phyloP scores from a whole-genome alignment of 2,113 vertebrate species.

The Rhineura floridana region DNA sequence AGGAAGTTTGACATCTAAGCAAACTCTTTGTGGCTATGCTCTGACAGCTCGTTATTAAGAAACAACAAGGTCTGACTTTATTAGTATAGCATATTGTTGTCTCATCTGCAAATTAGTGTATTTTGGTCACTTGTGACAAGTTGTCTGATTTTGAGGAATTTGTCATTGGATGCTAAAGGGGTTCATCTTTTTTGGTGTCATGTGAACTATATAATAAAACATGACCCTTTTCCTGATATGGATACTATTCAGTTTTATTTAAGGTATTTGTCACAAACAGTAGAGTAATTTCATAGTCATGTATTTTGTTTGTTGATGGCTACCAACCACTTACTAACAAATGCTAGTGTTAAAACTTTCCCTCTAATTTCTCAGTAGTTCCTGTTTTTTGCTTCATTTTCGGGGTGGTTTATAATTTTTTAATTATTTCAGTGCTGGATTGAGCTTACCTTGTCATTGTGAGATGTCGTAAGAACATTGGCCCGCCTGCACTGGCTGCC shows the following conservation, averaged over 20 bases:
- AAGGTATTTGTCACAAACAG: slow-evolving; percentile 61
- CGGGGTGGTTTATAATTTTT: too few relatives aligned
- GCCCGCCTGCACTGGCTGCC: too few relatives aligned
- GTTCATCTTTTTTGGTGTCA: slow-evolving; percentile 62
- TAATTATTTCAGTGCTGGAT: too few relatives aligned
- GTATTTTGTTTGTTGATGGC: slow-evolving; percentile 41
- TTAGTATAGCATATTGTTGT: slow-evolving; percentile 56
- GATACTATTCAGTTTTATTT: slow-evolving; percentile 59
- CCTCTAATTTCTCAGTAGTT: too few relatives aligned
- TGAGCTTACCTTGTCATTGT: too few relatives aligned
- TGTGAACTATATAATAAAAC: slow-evolving; percentile 76
- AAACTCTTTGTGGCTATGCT: slow-evolving; percentile 45
- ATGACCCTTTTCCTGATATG: slow-evolving; percentile 48
- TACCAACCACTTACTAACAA: slow-evolving; percentile 1
- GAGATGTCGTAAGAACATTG: too few relatives aligned
- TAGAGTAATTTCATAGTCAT: slow-evolving; percentile 32
- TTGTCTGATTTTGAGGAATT: slow-evolving; percentile 66
- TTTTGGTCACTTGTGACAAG: slow-evolving; percentile 75
- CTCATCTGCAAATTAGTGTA: slow-evolving; percentile 73
- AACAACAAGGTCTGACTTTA: slow-evolving; percentile 71
- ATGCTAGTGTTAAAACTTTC: not conserved
- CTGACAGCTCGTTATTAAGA: slow-evolving; percentile 78
- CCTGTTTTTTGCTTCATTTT: too few relatives aligned
- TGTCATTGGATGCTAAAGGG: slow-evolving; percentile 60
- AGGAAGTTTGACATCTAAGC: slow-evolving; percentile 67